Base-by-base conservation (phyloP, 2,888 invertebrate genomes). In the Polymixis lichenea region DNA sequence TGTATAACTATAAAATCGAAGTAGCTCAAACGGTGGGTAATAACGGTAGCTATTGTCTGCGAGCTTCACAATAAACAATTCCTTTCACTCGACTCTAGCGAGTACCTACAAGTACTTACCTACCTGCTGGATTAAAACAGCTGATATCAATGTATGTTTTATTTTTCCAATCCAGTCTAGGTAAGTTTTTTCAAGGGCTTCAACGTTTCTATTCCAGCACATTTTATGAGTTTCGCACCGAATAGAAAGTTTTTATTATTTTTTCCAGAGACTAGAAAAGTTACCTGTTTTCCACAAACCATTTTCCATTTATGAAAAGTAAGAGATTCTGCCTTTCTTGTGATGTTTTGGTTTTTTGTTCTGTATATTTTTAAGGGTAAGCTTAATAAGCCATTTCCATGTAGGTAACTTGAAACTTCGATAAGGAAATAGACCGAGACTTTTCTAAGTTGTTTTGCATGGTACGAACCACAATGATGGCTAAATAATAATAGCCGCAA, bases 31-130 rank as follows among this genome's bases (percentile, higher is more conserved):
- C 61, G n/a, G 58, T 68, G 67, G 46, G 56, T 75, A 78, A 78
- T 76, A 83, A 64, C 61, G 72, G 61, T 28, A 56, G 56, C 68
- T 55, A 71, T 75, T 64, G 61, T 82, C 60, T 69, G 49, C 64
- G 53, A 64, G 55, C 55, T 73, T 49, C 73, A 74, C 75, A 75
- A 68, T 76, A 76, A 70, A 71, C 49, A 64, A 46, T 68, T 81
- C 71, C 72, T 80, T 83, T 70, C 58, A 70, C 69, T 80, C 49
- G 71, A 68, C 66, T 73, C 60, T 71, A 56, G 4, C 32, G 53
- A 19, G 65, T 46, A 78, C 38, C 1, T n/a, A 11, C n/a, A 70
- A n/a, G 51, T 51, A 69, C 32, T 1, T 70, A 28, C 22, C n/a
- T n/a, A 64, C 11, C n/a, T 56, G 11, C 17, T 66, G 15, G 19